Percentiles rank a stretch among this genome's conserved stretches.
Conservation (phyloP, 2,113 vertebrate genomes). For the Cebidichthys violaceus region DNA sequence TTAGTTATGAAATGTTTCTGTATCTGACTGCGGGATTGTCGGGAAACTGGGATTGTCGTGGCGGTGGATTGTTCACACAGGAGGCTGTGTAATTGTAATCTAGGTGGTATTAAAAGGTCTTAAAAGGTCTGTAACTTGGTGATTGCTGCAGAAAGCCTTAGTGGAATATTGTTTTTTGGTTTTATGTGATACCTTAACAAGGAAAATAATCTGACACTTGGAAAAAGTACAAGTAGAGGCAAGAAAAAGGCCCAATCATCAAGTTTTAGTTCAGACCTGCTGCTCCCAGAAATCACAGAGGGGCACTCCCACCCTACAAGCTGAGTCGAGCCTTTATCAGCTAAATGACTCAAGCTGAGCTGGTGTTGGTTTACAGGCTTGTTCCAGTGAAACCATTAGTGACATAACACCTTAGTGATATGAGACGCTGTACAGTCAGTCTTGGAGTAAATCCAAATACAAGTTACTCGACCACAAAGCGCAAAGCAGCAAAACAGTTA, state of each 20-base stretch:
- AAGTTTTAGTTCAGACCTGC: neutral
- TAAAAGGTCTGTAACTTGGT: neutral
- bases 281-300: slow-evolving; percentile 23
- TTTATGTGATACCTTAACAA: neutral
- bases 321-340: slow-evolving; percentile 36
- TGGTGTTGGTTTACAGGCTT: neutral
- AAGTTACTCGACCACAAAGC: neutral
- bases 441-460: neutral
- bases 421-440: too few species aligned
- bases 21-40: neutral
- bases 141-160: neutral
- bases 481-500: slow-evolving; percentile 8
- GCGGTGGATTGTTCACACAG: too few species aligned
- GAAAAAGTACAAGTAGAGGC: slow-evolving; percentile 45
- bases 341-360: slow-evolving; percentile 58
- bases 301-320: slow-evolving; percentile 53
- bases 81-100: neutral
- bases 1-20: neutral
- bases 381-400: neutral
- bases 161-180: neutral
- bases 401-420: neutral
- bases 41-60: too few species aligned
- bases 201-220: neutral
- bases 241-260: slow-evolving; percentile 12
- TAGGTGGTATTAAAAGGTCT: neutral